Percentiles rank a stretch among this genome's conserved stretches.
These are phyloP conservation scores for Phrynocephalus vlangalii DNA, from an alignment of 2,797 vertebrate species.

Conservation along the genomic window DNA sequence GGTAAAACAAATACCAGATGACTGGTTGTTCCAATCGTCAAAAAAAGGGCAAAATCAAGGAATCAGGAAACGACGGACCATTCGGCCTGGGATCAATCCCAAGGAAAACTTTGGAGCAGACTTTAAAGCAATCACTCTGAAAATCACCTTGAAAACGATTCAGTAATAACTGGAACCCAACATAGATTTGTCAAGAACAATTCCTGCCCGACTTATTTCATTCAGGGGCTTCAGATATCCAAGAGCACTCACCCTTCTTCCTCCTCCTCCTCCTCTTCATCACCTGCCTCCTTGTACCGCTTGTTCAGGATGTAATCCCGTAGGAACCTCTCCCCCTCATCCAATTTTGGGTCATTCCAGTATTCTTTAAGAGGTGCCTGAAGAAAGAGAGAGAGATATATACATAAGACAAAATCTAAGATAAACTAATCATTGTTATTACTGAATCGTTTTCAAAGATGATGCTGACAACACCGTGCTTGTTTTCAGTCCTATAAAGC, in stretches of 20 bases:
- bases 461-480: not conserved
- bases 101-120: too few species aligned
- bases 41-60: too few species aligned
- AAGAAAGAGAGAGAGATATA: not conserved
- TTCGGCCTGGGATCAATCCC: too few species aligned
- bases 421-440: not conserved
- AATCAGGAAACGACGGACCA: too few species aligned
- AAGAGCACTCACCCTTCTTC: not conserved
- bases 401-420: not conserved
- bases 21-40: too few species aligned
- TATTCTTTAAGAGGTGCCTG: constrained; percentile 87
- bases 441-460: not conserved
- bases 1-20: too few species aligned
- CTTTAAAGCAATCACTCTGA: too few species aligned
- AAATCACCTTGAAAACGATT: too few species aligned
- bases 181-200: too few species aligned
- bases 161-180: too few species aligned
- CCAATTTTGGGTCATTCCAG: constrained; percentile 88
- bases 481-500: not conserved
- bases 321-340: constrained; percentile 89
- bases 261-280: constrained; percentile 73
- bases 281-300: constrained; percentile 77
- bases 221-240: constrained; percentile 6
- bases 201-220: too few species aligned
- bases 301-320: constrained; percentile 90